Conservation (phyloP, 2,888 invertebrate species). For the Acanthopleura granulata region DNA sequence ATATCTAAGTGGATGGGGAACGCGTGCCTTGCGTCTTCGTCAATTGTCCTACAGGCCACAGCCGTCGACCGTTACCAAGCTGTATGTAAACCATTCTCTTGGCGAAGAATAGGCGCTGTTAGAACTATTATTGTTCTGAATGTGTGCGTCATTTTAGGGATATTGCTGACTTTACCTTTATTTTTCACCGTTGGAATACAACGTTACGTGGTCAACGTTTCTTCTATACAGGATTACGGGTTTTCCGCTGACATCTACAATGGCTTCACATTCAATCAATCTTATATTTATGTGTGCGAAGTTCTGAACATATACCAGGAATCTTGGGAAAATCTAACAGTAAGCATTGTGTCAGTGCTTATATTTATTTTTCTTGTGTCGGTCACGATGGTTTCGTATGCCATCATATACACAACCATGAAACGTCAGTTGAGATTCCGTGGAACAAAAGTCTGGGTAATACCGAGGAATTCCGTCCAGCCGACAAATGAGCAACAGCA, state of each 20-base stretch:
- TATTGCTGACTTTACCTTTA: not conserved
- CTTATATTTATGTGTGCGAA: not conserved
- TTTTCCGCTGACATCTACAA: not conserved
- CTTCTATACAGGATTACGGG: not conserved
- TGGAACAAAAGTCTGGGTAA: no score
- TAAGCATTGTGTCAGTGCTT: not conserved
- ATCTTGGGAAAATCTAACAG: not conserved
- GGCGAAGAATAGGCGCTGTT: not conserved
- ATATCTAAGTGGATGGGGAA: not conserved
- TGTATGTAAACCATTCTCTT: not conserved
- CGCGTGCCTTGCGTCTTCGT: not conserved
- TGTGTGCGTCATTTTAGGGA: not conserved
- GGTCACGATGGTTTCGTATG: not conserved
- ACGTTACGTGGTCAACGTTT: not conserved
- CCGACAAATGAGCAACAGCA: not conserved
- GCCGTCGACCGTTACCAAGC: constrained; percentile 8
- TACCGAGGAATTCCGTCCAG: not conserved
- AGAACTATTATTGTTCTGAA: not conserved
- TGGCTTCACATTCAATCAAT: not conserved
- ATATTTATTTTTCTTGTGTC: not conserved
- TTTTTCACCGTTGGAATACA: not conserved
- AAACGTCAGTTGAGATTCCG: not conserved
- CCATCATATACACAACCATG: not conserved
- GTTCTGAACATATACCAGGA: not conserved
- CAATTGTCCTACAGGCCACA: not conserved